Base-by-base conservation (phyloP, 2,113 vertebrate species). In the Misgurnus anguillicaudatus region DNA sequence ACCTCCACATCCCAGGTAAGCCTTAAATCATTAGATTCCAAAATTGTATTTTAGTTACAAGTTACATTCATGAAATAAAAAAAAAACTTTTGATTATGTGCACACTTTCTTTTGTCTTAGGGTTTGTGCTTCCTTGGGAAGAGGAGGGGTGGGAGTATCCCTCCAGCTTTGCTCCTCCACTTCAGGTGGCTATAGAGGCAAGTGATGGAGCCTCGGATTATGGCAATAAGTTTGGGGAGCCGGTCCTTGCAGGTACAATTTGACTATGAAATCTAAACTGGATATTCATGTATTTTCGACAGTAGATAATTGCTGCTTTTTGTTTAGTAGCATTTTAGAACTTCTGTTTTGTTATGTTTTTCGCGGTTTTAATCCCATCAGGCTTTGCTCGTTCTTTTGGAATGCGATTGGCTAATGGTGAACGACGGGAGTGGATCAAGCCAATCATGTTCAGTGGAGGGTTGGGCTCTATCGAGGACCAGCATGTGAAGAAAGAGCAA, bases 391-490 rank as follows among this genome's bases (percentile, higher is more conserved):
- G 96, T 10, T 98, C 97, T 0, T 94, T 97, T 0, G 96, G 97
- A 19, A 93, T 95, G 87, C 86, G 85, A 4, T 85, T 97, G 65
- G 83, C 93, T 0, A 87, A 89, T 0, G 93, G 94, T 2, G 92
- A 95, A 80, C 91, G 96, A 0, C 90, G 95, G 2, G 97, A 98
- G 53, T 98, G 97, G 97, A 92, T 98, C 72, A 97, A 97, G n/a
- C 96, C 96, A 1, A 94, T 98, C 80, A 98, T 98, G 96, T 98
- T 98, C 89, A 97, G 96, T 0, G 96, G 94, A 0, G 97, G 97
- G 9, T 87, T 98, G 7, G 96, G 97, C 0, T 91, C 94, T 55
- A 95, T 98, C 55, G 94, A 96, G 80, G 94, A 94, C 3, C 11
- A 77, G 0, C 94, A 98, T 3, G 86, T 95, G 0, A 89, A 83